Evolutionary conservation across 2,888 invertebrate genomes (phyloP), one percentile per base, ranked within the genome.

Genomic region (Lycia hirtaria): DNA sequence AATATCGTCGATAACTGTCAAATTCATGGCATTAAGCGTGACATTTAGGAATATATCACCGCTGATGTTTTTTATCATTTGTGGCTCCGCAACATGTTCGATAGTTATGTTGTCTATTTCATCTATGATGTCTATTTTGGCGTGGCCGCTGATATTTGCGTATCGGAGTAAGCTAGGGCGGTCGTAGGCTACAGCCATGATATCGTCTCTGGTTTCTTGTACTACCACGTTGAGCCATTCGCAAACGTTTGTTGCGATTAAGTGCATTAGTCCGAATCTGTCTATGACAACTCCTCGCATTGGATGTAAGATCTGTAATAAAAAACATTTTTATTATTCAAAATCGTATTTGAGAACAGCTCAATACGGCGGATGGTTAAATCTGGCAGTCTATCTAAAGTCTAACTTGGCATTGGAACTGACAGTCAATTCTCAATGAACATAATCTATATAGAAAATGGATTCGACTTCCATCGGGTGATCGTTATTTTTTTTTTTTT

Each of bases 231-330:
- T 95, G 4, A 98, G 87, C 98, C 98, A 98, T 73, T 98, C 97
- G 85, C 98, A 98, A 9, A 98, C 89, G 80, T 98, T 98, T 10
- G 98, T 97, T 1, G 97, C 98, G 61, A 98, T 95, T 93, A 97
- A 93, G 80, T 98, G 98, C 98, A 98, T 98, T 10, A 98, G 92
- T 0, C 98, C 98, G 70, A 98, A 97, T 68, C 97, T 94, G n/a
- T 91, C 89, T 3, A 92, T 66, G 0, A 92, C 90, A 3, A 91
- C 85, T 7, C 91, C 92, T 59, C 89, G 78, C 89, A 92, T 90
- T 7, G 90, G 90, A 57, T 89, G 85, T 44, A 92, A 68, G 55
- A 88, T 81, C 92, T 92, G 77, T 22, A 77, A 81, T n/a, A n/a
- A n/a, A n/a, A n/a, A n/a, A n/a, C n/a, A n/a, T n/a, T n/a, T n/a